A percentile compares a stretch with the other conserved stretches of the same genome.
Conservation (phyloP, 2,113 vertebrate species). For the Cyanocitta stelleri region DNA sequence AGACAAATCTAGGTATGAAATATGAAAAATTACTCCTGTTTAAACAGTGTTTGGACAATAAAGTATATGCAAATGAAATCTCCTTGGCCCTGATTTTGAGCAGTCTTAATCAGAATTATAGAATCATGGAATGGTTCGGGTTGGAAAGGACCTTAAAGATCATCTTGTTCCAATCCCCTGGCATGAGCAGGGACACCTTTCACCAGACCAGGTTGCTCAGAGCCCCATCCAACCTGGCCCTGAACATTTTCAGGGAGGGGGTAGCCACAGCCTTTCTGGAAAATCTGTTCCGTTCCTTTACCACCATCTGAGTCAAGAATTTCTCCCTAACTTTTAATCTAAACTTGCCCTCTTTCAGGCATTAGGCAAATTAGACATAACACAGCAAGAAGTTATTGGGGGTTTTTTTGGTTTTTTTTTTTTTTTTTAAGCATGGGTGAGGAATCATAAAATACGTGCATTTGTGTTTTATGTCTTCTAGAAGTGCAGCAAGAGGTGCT, state of each 20-base stretch:
- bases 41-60: neutral
- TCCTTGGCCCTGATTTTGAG: neutral
- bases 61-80: neutral
- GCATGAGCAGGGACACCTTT: neutral
- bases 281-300: neutral
- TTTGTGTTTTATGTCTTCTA: neutral
- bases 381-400: neutral
- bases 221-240: neutral
- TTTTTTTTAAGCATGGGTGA: neutral
- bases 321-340: neutral
- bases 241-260: neutral
- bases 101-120: neutral
- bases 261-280: neutral
- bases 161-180: neutral
- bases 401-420: neutral
- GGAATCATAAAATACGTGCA: neutral
- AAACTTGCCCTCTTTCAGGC: neutral
- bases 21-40: neutral
- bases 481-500: neutral
- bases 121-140: neutral
- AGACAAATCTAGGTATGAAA: neutral
- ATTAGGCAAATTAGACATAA: neutral
- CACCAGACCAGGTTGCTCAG: neutral
- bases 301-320: neutral
- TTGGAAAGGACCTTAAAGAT: too few species aligned